Evolutionary conservation across 2,888 invertebrate species (phyloP), one percentile per base, ranked within the genome.

Genomic region (Ecliptopera silaceata): DNA sequence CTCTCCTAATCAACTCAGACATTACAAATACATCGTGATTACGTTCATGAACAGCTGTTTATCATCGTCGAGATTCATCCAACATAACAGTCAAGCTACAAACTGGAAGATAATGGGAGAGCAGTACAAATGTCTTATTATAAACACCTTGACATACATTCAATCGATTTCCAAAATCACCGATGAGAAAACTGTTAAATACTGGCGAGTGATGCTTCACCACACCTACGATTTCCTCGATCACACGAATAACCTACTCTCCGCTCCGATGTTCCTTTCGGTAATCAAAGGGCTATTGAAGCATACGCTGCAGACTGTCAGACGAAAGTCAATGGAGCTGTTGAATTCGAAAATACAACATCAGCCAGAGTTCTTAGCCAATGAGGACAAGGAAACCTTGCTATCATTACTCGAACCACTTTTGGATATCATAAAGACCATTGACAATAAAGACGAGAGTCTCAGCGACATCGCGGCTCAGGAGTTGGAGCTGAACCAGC

Each of bases 261-360:
- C 97, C 0, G 94, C 95, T 0, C 92, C 93, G 13, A 94, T 96
- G 90, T 97, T 98, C 80, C 83, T 98, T 15, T 91, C 94, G 36
- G 97, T 97, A 0, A 92, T 97, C 0, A 92, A 94, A 63, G 94
- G 95, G 0, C 84, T 99, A 48, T 82, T 96, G 70, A 92, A 93
- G 45, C 95, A 97, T 72, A 93, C 94, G 34, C 79, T 96, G 17
- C 82, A 93, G 11, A 93, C 94, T 4, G 95, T 98, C 0, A 93
- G 95, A 62, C 93, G 95, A 57, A 95, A 97, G 77, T 94, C 97
- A 0, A 92, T 99, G 84, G 98, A 98, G 72, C 83, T 99, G 34
- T 85, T 99, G 0, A 97, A 96, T 70, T 92, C 93, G 6, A 96
- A 97, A 82, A 89, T 98, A 5, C 95, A 96, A 64, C 92, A 93